Percentiles rank a stretch among this genome's conserved stretches.
These are phyloP conservation scores for Morone saxatilis DNA, from an alignment of 2,113 vertebrate species.

Conservation along the genomic window DNA sequence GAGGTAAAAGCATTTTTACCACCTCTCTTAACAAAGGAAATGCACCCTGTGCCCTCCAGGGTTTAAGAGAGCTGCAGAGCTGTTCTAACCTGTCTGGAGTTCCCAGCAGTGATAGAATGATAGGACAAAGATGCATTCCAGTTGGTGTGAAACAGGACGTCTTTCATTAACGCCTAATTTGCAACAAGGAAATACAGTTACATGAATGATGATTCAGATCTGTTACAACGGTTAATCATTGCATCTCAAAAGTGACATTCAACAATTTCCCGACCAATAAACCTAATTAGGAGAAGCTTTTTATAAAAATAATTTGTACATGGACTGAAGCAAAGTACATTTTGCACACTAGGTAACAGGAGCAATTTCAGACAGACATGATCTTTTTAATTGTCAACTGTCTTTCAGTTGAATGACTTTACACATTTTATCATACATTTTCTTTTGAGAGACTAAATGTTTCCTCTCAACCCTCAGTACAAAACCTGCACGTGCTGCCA, in stretches of 20 bases:
- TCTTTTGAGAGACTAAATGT: background rate
- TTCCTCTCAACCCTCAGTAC: background rate
- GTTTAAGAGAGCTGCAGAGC: conserved; percentile 18
- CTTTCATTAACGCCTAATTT: background rate
- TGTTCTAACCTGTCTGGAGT: conserved; percentile 50
- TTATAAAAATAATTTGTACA: background rate
- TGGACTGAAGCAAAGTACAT: background rate
- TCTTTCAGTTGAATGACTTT: background rate
- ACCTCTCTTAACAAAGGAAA: conserved; percentile 40
- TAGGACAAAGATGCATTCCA: background rate
- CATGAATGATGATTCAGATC: background rate
- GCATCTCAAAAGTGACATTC: background rate
- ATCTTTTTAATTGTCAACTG: background rate
- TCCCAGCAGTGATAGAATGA: conserved; percentile 26
- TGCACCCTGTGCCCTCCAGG: conserved; percentile 20
- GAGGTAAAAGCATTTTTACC: background rate
- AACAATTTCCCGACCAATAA: background rate
- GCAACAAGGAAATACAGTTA: background rate
- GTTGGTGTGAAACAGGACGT: background rate
- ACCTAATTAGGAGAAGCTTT: background rate
- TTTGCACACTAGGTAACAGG: background rate
- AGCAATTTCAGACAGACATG: background rate
- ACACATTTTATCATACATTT: too few relatives aligned
- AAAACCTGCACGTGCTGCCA: background rate
- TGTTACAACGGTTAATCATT: background rate